These are phyloP conservation scores for Dascyllus trimaculatus DNA, from an alignment of 2,113 vertebrate genomes.

Conservation along the genomic window DNA sequence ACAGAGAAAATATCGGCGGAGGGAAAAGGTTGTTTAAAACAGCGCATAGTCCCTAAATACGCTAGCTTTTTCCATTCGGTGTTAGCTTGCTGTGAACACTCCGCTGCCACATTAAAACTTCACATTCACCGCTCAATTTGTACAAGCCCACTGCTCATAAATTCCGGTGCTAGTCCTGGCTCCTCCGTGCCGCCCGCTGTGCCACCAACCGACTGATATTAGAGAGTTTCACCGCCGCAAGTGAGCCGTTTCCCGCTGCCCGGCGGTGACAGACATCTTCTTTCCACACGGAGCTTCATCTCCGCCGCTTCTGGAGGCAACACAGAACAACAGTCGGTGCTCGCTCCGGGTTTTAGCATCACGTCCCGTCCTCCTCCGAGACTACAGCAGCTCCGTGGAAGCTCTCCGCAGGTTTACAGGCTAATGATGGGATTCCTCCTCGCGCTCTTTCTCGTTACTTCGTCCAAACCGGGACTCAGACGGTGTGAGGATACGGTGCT, in stretches of 20 bases:
- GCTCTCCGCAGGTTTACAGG: neutral
- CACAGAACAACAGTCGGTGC: conserved; percentile 32
- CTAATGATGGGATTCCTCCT: neutral
- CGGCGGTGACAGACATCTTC: conserved; percentile 38
- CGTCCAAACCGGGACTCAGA: neutral
- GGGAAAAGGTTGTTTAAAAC: conserved; percentile 6
- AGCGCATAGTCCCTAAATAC: neutral
- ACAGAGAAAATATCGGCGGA: neutral
- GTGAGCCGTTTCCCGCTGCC: conserved; percentile 7
- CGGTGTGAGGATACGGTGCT: neutral
- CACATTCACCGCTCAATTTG: conserved; percentile 22
- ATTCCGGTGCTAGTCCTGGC: conserved; percentile 51
- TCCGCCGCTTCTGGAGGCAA: conserved; percentile 33
- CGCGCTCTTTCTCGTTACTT: neutral
- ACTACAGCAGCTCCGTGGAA: conserved; percentile 2
- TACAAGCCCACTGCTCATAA: conserved; percentile 19
- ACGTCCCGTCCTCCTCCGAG: conserved; percentile 36
- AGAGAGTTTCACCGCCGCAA: conserved; percentile 23
- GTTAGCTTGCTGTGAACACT: conserved; percentile 23
- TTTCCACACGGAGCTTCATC: conserved; percentile 40
- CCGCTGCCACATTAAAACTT: neutral
- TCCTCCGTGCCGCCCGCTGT: conserved; percentile 44
- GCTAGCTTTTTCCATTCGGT: conserved; percentile 9
- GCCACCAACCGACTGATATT: conserved; percentile 57
- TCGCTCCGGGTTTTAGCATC: conserved; percentile 50